These are phyloP conservation scores for Lycaon pictus DNA, from an alignment of 2,113 vertebrate genomes.

Conservation along the genomic window DNA sequence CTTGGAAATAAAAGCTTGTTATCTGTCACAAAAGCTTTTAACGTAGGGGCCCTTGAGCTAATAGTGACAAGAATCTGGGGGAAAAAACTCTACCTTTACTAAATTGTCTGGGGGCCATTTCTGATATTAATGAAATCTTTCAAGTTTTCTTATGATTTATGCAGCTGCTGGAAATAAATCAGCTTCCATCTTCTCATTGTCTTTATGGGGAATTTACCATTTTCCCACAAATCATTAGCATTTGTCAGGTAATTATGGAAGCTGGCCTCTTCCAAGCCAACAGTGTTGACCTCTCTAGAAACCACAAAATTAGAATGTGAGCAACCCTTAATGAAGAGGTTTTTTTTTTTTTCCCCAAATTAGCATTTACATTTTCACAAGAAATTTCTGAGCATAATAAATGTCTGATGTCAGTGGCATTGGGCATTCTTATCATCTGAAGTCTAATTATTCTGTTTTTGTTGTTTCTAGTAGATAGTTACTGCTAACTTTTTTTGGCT, in stretches of 20 bases:
- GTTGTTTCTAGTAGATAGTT: slow-evolving; percentile 17
- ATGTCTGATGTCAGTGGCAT: neutral
- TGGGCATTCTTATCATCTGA: neutral
- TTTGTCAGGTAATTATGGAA: slow-evolving; percentile 58
- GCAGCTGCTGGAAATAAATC: slow-evolving; percentile 28
- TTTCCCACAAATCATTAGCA: neutral
- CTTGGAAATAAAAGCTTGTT: slow-evolving; percentile 37
- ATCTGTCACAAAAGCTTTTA: neutral
- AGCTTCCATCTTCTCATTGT: neutral
- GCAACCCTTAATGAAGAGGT: neutral
- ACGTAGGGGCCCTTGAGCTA: neutral
- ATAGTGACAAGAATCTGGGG: slow-evolving; percentile 30
- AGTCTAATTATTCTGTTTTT: slow-evolving; percentile 40
- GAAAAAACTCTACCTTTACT: neutral
- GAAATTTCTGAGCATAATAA: slow-evolving; percentile 33
- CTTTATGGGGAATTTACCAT: neutral
- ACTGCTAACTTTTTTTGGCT: neutral
- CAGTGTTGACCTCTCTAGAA: neutral
- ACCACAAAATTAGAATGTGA: neutral
- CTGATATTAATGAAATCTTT: slow-evolving; percentile 53
- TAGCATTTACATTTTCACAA: slow-evolving; percentile 44
- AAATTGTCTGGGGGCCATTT: neutral
- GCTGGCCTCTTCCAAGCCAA: neutral
- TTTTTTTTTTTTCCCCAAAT: neutral
- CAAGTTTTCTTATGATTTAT: slow-evolving; percentile 49